These are phyloP conservation scores for Trichonephila clavata DNA, from an alignment of 1,140 invertebrate species.

Conservation along the genomic window DNA sequence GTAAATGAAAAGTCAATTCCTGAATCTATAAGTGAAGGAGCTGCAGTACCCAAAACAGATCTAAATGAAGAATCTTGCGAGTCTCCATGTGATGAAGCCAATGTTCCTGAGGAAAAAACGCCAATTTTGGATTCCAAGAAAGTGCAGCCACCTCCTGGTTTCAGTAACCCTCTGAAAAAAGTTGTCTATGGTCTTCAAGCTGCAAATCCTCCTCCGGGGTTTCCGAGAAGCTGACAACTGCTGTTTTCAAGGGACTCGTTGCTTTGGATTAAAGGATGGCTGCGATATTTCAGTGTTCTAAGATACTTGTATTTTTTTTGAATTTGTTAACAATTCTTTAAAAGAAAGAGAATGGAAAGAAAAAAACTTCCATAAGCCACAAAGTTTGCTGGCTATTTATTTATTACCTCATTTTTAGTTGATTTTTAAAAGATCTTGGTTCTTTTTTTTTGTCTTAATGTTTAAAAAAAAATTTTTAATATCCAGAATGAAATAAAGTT, in stretches of 20 bases:
- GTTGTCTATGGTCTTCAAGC: conserved; percentile 49
- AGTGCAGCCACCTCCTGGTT: conserved; percentile 38
- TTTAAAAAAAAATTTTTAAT: not conserved
- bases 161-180: conserved; percentile 46
- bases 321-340: not conserved
- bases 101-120: not conserved
- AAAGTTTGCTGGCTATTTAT: not conserved
- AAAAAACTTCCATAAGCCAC: not conserved
- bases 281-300: not conserved
- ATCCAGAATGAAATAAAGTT: not conserved
- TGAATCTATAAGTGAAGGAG: not conserved
- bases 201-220: conserved; percentile 57
- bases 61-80: not conserved
- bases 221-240: conserved; percentile 63
- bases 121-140: not conserved
- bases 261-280: conserved; percentile 61
- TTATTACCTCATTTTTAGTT: not conserved
- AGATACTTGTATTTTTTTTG: not conserved
- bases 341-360: not conserved
- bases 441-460: not conserved
- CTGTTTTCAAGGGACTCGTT: conserved; percentile 47
- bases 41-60: not conserved
- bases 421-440: not conserved
- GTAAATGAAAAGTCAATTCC: not conserved
- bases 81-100: not conserved